A percentile compares a stretch with the other conserved stretches of the same genome.
Evolutionary conservation across 2,888 invertebrate species (phyloP).

Genomic region (Drosophila anomelani): DNA sequence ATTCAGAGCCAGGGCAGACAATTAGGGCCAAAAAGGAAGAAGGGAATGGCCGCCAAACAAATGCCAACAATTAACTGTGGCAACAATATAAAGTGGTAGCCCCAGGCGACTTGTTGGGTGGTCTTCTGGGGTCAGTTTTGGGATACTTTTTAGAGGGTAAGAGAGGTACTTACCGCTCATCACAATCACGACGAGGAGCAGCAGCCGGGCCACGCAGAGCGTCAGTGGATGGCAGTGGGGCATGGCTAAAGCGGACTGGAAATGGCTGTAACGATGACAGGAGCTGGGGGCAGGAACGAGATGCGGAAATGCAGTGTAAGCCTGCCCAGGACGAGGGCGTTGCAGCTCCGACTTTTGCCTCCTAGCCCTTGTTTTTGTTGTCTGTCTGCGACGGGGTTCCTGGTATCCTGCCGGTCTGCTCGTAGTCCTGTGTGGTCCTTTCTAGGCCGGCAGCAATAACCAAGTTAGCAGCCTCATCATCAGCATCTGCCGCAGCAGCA

Average conservation of each 20-base stretch:
- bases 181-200: conserved; percentile 73
- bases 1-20: conserved; percentile 34
- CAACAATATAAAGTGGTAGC: conserved; percentile 62
- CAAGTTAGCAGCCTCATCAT: conserved; percentile 78
- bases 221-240: conserved; percentile 47
- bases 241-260: conserved; percentile 40
- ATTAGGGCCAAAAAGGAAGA: conserved; percentile 37
- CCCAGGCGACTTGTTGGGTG: conserved; percentile 10
- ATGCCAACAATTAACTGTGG: conserved; percentile 74
- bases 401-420: conserved; percentile 2
- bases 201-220: conserved; percentile 71
- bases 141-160: too few relatives aligned
- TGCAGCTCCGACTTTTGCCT: conserved; percentile 17
- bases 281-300: conserved; percentile 63
- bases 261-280: conserved; percentile 34
- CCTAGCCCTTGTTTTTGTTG: conserved; percentile 22
- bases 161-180: conserved; percentile 79
- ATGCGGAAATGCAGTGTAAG: conserved; percentile 76
- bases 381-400: conserved; percentile 17
- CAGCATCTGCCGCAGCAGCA: conserved; percentile 63
- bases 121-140: conserved; percentile 2
- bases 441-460: conserved; percentile 73
- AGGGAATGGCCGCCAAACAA: conserved; percentile 66
- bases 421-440: conserved; percentile 25
- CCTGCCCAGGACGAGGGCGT: conserved; percentile 34